phyloP scores from a whole-genome alignment of 2,797 vertebrate genomes.

The Cryptoprocta ferox region DNA sequence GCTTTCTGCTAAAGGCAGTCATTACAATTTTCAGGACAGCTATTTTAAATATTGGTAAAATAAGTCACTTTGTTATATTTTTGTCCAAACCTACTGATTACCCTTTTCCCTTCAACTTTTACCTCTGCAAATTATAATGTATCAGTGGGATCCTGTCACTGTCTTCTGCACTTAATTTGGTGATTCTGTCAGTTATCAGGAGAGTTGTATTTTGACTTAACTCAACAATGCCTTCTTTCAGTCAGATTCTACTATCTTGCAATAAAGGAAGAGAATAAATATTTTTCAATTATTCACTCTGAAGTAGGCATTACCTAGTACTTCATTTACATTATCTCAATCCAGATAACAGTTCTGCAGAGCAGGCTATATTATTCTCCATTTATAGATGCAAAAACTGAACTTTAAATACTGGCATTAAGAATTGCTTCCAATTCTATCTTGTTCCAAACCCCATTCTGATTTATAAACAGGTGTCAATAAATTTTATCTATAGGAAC shows the following conservation, averaged over 20 bases:
- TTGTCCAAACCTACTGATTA: background rate
- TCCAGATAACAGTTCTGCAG: background rate
- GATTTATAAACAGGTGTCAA: background rate
- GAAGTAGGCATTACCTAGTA: background rate
- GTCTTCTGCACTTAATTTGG: background rate
- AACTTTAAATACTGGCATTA: background rate
- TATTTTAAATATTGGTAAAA: slow-evolving; percentile 6
- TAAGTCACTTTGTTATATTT: background rate
- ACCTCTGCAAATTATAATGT: background rate
- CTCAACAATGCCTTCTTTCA: background rate
- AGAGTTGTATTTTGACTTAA: background rate
- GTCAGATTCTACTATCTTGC: background rate
- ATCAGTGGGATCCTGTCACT: background rate
- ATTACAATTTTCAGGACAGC: background rate
- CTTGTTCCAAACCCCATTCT: background rate
- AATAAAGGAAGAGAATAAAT: background rate
- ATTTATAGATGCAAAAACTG: background rate
- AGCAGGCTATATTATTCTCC: background rate
- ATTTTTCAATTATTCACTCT: background rate
- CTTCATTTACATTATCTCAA: background rate
- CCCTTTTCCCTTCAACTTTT: background rate
- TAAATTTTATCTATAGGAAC: background rate
- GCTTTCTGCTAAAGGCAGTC: background rate
- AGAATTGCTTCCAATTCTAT: background rate
- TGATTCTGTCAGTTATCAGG: background rate